Percentiles rank a stretch among this genome's conserved stretches.
These are phyloP conservation scores for Tyrophagus putrescentiae DNA, from an alignment of 1,140 invertebrate species.

Conservation along the genomic window DNA sequence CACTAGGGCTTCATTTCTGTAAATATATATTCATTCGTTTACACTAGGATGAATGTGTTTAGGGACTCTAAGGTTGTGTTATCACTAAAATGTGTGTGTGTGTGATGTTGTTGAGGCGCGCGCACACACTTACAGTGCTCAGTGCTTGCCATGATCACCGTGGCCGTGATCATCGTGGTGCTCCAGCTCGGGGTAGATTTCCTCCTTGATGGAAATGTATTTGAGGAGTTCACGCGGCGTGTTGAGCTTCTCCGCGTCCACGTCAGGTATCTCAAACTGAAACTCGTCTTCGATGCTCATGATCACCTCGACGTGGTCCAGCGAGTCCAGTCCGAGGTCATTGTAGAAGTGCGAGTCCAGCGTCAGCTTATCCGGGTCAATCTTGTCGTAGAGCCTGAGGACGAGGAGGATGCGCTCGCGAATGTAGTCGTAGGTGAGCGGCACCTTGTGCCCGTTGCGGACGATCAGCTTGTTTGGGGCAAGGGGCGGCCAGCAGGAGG, in stretches of 20 bases:
- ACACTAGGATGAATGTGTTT: no score
- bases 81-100: no score
- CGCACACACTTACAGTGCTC: no score
- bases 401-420: constrained; percentile 74
- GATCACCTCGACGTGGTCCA: constrained; percentile 96
- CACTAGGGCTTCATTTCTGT: no score
- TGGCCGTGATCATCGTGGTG: constrained; percentile 16
- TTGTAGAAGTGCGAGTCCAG: constrained; percentile 89
- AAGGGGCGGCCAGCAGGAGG: not conserved
- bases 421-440: constrained; percentile 64
- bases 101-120: no score
- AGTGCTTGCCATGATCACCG: no score
- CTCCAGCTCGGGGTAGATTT: constrained; percentile 60
- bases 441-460: constrained; percentile 30
- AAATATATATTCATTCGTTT: no score
- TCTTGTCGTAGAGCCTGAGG: constrained; percentile 89
- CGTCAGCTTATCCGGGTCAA: constrained; percentile 74
- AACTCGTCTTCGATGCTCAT: constrained; percentile 99
- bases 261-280: constrained; percentile 93
- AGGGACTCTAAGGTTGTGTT: no score
- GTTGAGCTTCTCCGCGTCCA: constrained; percentile 80
- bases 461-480: not conserved
- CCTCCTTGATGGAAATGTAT: constrained; percentile 86
- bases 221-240: constrained; percentile 77
- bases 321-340: constrained; percentile 87